A percentile compares a stretch with the other conserved stretches of the same genome.
Evolutionary conservation across 1,140 invertebrate genomes (phyloP).

Genomic region (Schmidtea mediterranea): DNA sequence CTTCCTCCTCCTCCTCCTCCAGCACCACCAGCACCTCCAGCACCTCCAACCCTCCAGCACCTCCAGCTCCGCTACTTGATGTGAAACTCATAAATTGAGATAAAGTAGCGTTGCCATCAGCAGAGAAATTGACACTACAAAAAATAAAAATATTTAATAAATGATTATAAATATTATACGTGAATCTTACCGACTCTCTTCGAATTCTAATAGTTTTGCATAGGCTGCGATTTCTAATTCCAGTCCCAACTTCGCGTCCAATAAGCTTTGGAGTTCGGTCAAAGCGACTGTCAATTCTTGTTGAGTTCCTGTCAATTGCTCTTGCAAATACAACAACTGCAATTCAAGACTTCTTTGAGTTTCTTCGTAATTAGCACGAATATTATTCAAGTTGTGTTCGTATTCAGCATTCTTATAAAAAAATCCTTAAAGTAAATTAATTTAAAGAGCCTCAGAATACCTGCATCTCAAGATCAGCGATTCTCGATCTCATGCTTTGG

Average conservation of each 20-base stretch:
- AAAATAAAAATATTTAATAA: no score
- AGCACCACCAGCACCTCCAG: no score
- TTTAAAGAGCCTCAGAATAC: no score
- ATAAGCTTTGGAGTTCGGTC: conserved; percentile 23
- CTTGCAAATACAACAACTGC: conserved; percentile 10
- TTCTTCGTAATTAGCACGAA: conserved; percentile 26
- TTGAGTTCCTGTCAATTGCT: conserved; percentile 19
- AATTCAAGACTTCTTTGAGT: conserved; percentile 5
- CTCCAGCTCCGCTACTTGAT: no score
- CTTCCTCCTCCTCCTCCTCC: no score
- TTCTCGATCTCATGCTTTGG: conserved; percentile 21
- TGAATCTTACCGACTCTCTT: conserved; percentile 16
- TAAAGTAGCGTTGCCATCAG: no score
- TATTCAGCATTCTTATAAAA: conserved; percentile 24
- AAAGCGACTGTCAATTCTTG: conserved; percentile 23
- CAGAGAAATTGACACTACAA: no score
- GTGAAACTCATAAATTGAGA: no score
- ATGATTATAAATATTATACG: no score
- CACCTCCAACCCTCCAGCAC: no score
- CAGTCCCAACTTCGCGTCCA: conserved; percentile 26
- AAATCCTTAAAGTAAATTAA: no score
- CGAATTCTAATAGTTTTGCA: conserved; percentile 21
- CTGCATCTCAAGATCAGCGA: conserved; percentile 28
- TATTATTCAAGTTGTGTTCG: conserved; percentile 27
- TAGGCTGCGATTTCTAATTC: conserved; percentile 24